Evolutionary conservation across 2,113 vertebrate genomes (phyloP), one percentile per base, ranked within the genome.

Genomic region (Brachyistius frenatus): DNA sequence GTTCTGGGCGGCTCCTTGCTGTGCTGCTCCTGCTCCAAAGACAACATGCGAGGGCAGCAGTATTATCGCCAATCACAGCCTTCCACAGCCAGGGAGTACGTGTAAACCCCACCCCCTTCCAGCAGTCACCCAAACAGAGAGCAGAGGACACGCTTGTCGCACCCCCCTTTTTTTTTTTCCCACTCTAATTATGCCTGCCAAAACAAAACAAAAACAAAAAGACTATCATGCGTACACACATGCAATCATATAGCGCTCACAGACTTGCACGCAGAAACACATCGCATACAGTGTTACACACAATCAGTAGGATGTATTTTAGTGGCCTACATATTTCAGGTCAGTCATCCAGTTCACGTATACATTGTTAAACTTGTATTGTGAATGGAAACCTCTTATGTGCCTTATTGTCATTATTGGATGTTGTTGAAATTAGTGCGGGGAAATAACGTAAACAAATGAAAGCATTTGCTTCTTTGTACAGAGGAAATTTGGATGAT

Each of bases 1-100:
- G 16, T 97, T 57, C 86, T 99, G 81, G 98, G 98, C 0, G 98
- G 98, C 0, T 95, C 97, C 68, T 96, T 99, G 76, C 96, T 99
- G 66, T 97, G 97, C 93, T 99, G 97, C 88, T 98, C 97, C 55
- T 99, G 97, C 81, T 96, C 96, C 1, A 94, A 95, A 67, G 94
- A 95, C 0, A 96, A 96, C 57, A 93, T 91, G 14, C 93, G 94
- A 90, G 93, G 94, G 44, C 97, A 97, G 50, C 97, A 96, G 80
- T 97, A 97, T 81, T 97, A 96, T 47, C 96, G 96, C 81, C 96
- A 88, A 92, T 91, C 95, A 8, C 97, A 95, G 93, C 95, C 94
- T 49, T 93, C 97, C 1, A 95, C 95, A 1, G 87, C 96, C 84
- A 96, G 95, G 94, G 97, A 99, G 96, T 99, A 98, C 65, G 97